Percentiles rank a stretch among this genome's conserved stretches.
These are phyloP conservation scores for Motacilla alba DNA, from an alignment of 2,113 vertebrate genomes.

Conservation along the genomic window DNA sequence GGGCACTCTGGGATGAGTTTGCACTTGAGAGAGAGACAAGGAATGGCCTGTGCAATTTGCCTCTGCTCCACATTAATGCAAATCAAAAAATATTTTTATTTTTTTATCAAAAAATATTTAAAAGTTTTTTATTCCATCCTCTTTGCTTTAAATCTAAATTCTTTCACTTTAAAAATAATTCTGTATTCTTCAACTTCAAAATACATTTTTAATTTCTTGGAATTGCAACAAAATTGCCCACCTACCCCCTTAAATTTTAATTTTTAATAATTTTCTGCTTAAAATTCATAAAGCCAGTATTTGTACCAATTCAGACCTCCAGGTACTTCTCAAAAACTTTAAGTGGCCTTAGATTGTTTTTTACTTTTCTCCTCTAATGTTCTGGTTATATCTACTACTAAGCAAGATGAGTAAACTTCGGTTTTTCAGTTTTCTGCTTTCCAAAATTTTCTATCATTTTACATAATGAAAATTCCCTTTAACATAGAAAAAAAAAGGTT, in stretches of 20 bases:
- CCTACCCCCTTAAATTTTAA: accelerated
- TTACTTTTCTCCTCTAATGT: neutral
- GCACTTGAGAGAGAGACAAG: neutral
- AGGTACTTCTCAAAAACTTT: neutral
- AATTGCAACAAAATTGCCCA: neutral
- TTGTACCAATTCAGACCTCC: neutral
- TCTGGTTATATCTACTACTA: neutral
- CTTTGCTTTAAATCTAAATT: neutral
- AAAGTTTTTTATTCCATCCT: neutral
- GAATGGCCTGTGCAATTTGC: accelerated
- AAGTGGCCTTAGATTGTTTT: neutral
- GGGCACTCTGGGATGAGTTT: neutral
- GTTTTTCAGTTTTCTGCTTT: neutral
- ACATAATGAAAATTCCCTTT: neutral
- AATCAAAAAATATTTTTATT: too few species aligned
- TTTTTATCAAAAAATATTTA: neutral
- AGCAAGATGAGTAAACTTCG: neutral
- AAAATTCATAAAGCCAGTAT: neutral
- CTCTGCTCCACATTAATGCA: neutral
- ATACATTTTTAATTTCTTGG: neutral
- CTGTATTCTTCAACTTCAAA: neutral
- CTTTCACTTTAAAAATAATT: neutral
- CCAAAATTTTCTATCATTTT: neutral
- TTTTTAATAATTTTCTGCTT: neutral
- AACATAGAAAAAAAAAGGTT: neutral